A percentile compares a stretch with the other conserved stretches of the same genome.
Conservation (phyloP, 2,888 invertebrate genomes). For the Lissonota sp. region DNA sequence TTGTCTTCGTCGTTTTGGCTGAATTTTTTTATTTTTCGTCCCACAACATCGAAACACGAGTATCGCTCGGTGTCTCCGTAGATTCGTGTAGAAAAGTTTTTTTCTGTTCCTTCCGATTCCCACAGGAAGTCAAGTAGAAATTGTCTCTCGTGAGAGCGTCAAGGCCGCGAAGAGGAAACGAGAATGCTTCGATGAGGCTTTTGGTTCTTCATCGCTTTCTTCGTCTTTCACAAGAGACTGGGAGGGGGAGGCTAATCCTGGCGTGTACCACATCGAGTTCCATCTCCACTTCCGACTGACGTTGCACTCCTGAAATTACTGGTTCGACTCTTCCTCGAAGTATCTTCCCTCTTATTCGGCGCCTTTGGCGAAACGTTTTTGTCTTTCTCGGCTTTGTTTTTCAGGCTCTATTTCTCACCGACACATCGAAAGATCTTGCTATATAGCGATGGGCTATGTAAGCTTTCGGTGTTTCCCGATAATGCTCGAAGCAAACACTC, state of each 20-base stretch:
- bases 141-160: conserved; percentile 18
- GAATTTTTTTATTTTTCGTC: neutral
- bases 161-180: conserved; percentile 7
- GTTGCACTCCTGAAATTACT: conserved; percentile 59
- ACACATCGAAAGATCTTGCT: neutral
- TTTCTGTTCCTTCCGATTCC: neutral
- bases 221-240: neutral
- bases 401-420: neutral
- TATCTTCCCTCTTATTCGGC: neutral
- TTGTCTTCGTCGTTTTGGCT: neutral
- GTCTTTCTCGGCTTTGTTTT: conserved; percentile 12
- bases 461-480: neutral
- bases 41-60: conserved; percentile 3
- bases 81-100: conserved; percentile 28
- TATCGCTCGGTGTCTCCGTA: conserved; percentile 10
- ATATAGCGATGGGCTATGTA: neutral
- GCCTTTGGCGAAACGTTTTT: too few relatives aligned
- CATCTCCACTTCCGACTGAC: neutral
- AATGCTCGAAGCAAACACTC: conserved; percentile 21
- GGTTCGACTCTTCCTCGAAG: conserved; percentile 55
- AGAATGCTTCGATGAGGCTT: neutral
- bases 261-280: conserved; percentile 24
- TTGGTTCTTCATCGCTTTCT: too few relatives aligned
- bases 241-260: conserved; percentile 3
- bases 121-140: conserved; percentile 28